Evolutionary conservation across 1,140 invertebrate species (phyloP).

Genomic region (Bombyx mori): ASM3026992v2 NC_085125.1:6109001-6109500

Average conservation of each 20-base stretch:
- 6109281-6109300: slow-evolving; percentile 42
- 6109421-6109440: no score
- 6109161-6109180: slow-evolving; percentile 51
- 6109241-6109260: slow-evolving; percentile 47
- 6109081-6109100: slow-evolving; percentile 30
- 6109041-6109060: slow-evolving; percentile 11
- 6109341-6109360: slow-evolving; percentile 2
- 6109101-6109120: slow-evolving; percentile 53
- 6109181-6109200: slow-evolving; percentile 38
- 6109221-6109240: slow-evolving; percentile 33
- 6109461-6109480: no score
- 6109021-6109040: no score
- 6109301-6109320: slow-evolving; percentile 23
- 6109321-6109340: slow-evolving; percentile 22
- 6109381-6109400: no score
- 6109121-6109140: slow-evolving; percentile 38
- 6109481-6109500: no score
- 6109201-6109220: slow-evolving; percentile 32
- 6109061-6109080: slow-evolving; percentile 29
- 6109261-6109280: slow-evolving; percentile 21
- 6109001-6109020: no score
- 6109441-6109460: no score
- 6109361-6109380: no score
- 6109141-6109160: slow-evolving; percentile 28
- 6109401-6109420: no score